phyloP scores from a whole-genome alignment of 2,113 vertebrate genomes.

The Nycticryphes semicollaris region DNA sequence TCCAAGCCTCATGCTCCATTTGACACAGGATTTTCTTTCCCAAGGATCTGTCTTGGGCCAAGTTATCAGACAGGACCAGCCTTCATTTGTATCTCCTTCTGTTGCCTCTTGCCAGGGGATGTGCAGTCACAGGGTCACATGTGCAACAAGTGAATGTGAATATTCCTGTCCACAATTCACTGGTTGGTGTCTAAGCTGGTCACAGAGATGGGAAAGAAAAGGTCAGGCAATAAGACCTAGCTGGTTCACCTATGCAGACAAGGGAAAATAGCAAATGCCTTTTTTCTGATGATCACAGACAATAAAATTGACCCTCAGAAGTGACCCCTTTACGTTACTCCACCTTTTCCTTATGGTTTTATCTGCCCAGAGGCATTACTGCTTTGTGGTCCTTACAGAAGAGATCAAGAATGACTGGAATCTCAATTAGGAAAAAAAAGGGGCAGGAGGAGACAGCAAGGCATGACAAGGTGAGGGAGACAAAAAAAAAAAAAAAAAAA shows the following conservation, averaged over 20 bases:
- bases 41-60: not conserved
- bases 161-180: not conserved
- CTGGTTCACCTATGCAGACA: not conserved
- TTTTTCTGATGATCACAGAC: not conserved
- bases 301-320: constrained; percentile 19
- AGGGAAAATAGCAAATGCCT: not conserved
- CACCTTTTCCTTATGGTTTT: not conserved
- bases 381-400: constrained; percentile 7
- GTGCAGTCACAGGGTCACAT: fast-evolving
- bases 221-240: not conserved
- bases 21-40: not conserved
- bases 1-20: not conserved
- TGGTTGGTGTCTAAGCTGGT: not conserved
- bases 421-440: constrained; percentile 4
- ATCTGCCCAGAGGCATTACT: not conserved
- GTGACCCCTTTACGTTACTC: not conserved
- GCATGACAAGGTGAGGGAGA: not conserved
- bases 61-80: not conserved
- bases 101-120: not conserved
- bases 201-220: not conserved
- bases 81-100: not conserved
- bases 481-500: not conserved
- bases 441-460: not conserved
- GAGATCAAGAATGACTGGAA: constrained; percentile 26
- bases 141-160: not conserved